Conservation (phyloP, 2,113 vertebrate genomes). For the Polypterus bichir region DNA sequence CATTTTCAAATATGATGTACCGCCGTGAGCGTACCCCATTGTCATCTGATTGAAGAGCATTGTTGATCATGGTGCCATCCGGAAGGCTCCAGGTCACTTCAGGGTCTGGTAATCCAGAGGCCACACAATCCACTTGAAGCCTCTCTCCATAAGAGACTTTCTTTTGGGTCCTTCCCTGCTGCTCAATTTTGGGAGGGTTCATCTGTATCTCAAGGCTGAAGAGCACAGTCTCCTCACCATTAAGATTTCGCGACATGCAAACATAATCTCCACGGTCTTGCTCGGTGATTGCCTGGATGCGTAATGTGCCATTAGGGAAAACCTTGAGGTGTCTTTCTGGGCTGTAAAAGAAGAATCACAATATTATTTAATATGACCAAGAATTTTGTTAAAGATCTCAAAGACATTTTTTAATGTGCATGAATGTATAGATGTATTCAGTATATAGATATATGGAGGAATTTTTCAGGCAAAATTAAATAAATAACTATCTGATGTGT, state of each 20-base stretch:
- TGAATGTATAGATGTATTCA: too few species aligned
- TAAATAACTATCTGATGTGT: too few species aligned
- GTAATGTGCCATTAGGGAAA: constrained; percentile 55
- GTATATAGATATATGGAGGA: too few species aligned
- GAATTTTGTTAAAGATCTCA: too few species aligned
- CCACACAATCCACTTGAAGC: constrained; percentile 59
- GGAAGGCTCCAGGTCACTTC: constrained; percentile 58
- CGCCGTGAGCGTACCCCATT: constrained; percentile 40
- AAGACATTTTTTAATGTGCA: too few species aligned
- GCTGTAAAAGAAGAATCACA: constrained; percentile 28
- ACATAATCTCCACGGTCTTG: constrained; percentile 48
- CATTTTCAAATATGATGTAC: constrained; percentile 54
- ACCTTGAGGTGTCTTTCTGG: constrained; percentile 48
- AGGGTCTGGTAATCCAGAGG: constrained; percentile 53
- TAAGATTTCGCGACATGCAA: constrained; percentile 49
- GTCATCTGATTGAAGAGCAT: constrained; percentile 51
- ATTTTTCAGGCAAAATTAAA: too few species aligned
- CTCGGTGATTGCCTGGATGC: constrained; percentile 51
- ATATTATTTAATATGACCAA: too few species aligned
- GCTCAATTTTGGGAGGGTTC: constrained; percentile 54
- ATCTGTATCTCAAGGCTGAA: constrained; percentile 51
- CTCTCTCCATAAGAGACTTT: constrained; percentile 46
- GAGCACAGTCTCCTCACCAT: constrained; percentile 53
- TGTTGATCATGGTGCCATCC: constrained; percentile 56
- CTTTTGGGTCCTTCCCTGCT: constrained; percentile 35